phyloP scores from a whole-genome alignment of 2,888 invertebrate genomes.

The Acanthosepion lycidas region DNA sequence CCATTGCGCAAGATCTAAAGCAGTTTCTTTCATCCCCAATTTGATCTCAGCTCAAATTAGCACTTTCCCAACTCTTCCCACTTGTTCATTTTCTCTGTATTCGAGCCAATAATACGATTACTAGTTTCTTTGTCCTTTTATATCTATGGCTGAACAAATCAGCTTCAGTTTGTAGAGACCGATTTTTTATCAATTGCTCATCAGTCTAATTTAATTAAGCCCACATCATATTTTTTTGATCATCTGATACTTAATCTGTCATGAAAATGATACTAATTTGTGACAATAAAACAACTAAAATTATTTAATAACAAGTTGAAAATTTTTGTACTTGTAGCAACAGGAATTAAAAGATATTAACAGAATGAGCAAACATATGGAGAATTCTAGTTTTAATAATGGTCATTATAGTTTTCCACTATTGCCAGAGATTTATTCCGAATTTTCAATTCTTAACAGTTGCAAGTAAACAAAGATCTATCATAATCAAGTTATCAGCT shows the following conservation, averaged over 20 bases:
- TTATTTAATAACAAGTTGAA: not conserved
- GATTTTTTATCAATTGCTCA: not conserved
- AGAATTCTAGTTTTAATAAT: too few relatives aligned
- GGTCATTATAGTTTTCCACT: too few relatives aligned
- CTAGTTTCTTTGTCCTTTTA: not conserved
- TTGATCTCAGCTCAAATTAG: not conserved
- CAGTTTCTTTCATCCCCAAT: not conserved
- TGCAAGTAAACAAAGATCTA: too few relatives aligned
- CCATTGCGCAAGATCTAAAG: not conserved
- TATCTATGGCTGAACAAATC: not conserved
- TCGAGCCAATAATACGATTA: not conserved
- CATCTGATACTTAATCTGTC: not conserved
- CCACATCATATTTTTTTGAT: not conserved
- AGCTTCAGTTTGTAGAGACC: not conserved
- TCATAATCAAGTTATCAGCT: too few relatives aligned
- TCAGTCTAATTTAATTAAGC: not conserved
- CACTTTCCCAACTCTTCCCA: not conserved
- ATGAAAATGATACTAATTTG: not conserved
- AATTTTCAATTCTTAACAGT: too few relatives aligned
- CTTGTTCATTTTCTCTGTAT: not conserved
- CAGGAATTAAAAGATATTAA: too few relatives aligned
- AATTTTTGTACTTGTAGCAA: too few relatives aligned
- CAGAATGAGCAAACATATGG: too few relatives aligned
- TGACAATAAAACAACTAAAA: not conserved
- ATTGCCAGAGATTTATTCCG: too few relatives aligned